phyloP scores from a whole-genome alignment of 2,113 vertebrate species.

The Antechinus stuartii region DNA sequence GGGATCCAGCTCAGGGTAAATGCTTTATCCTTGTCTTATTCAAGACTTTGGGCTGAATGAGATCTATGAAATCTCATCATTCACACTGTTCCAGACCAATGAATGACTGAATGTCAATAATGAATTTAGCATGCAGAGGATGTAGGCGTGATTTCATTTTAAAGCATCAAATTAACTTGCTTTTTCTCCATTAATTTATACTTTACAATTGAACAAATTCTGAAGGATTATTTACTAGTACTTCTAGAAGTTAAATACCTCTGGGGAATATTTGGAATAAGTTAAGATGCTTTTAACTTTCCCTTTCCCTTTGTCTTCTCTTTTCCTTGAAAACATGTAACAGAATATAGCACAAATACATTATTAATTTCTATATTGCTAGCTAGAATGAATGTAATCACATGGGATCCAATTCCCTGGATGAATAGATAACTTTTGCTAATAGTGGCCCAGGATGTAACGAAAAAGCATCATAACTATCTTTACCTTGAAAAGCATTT shows the following conservation, averaged over 20 bases:
- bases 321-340: not conserved
- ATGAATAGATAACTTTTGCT: not conserved
- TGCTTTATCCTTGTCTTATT: not conserved
- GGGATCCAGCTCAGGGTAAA: not conserved
- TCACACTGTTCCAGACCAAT: not conserved
- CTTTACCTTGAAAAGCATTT: not conserved
- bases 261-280: not conserved
- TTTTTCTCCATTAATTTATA: not conserved
- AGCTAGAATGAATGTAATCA: not conserved
- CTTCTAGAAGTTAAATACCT: not conserved
- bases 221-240: not conserved
- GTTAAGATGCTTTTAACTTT: not conserved
- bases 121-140: not conserved
- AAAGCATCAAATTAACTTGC: not conserved
- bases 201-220: not conserved
- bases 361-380: not conserved
- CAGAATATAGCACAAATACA: not conserved
- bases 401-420: not conserved
- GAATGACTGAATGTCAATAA: not conserved
- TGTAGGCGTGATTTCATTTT: not conserved
- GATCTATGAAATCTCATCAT: not conserved
- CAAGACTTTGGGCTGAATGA: not conserved
- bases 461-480: not conserved
- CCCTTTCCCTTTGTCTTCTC: not conserved
- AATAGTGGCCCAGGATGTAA: not conserved